A percentile compares a stretch with the other conserved stretches of the same genome.
These are phyloP conservation scores for Pseudochaenichthys georgianus DNA, from an alignment of 2,797 vertebrate genomes.

Conservation along the genomic window DNA sequence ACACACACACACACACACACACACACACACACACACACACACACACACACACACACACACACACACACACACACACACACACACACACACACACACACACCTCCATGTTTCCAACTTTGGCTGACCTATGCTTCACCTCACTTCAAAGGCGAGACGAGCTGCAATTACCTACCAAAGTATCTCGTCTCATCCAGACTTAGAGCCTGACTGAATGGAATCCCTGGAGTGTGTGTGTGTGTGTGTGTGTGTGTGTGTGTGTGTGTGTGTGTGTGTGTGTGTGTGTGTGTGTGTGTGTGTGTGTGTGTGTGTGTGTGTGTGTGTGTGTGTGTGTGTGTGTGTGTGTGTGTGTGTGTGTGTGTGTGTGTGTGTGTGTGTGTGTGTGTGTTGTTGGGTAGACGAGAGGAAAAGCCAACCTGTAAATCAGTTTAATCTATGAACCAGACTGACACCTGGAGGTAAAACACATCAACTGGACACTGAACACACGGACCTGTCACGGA, in stretches of 20 bases:
- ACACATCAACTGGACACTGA: conserved; percentile 27
- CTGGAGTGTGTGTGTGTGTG: conserved; percentile 6
- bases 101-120: too few species aligned
- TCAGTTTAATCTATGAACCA: conserved; percentile 51
- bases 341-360: not conserved
- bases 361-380: too few species aligned
- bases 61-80: too few species aligned
- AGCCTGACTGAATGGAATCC: conserved; percentile 25
- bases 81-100: too few species aligned
- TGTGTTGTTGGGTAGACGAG: too few species aligned
- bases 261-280: too few species aligned
- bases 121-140: conserved; percentile 41
- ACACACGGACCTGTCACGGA: too few species aligned
- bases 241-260: not conserved
- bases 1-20: too few species aligned
- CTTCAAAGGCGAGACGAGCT: conserved; percentile 42
- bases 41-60: not conserved
- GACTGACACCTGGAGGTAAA: conserved; percentile 42
- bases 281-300: too few species aligned
- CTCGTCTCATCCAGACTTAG: conserved; percentile 46
- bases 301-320: too few species aligned
- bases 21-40: too few species aligned
- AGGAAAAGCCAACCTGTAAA: conserved; percentile 20
- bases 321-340: too few species aligned
- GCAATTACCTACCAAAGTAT: conserved; percentile 53